These are phyloP conservation scores for Drosophila takahashii DNA, from an alignment of 1,140 invertebrate species.

Conservation along the genomic window DNA sequence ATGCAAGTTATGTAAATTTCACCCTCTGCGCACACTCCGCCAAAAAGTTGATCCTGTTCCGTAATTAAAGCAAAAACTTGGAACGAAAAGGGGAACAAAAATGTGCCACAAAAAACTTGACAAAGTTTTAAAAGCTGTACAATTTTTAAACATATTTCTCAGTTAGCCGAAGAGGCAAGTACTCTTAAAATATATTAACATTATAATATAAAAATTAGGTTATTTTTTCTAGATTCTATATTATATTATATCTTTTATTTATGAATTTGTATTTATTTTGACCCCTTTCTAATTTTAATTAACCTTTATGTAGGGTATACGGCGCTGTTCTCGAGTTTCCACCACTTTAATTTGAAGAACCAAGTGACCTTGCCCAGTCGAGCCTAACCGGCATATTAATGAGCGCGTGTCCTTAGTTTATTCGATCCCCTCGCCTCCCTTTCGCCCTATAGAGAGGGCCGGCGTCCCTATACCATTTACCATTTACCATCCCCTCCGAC, in stretches of 20 bases:
- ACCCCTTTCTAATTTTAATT: not conserved
- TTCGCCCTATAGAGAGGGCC: not conserved
- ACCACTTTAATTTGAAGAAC: constrained; percentile 56
- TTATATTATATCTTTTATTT: too few relatives aligned
- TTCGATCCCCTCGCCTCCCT: not conserved
- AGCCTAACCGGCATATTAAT: constrained; percentile 56
- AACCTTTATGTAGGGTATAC: not conserved
- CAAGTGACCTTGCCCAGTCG: constrained; percentile 58
- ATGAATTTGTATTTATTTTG: too few relatives aligned
- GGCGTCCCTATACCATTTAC: not conserved
- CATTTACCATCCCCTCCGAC: not conserved
- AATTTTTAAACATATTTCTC: not conserved
- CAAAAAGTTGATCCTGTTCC: constrained; percentile 17
- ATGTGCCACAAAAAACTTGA: constrained; percentile 2
- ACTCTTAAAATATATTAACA: not conserved
- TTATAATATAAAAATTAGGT: too few relatives aligned
- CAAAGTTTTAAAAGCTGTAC: constrained; percentile 12
- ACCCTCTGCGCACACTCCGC: constrained; percentile 1
- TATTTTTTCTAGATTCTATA: too few relatives aligned
- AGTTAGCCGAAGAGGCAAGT: not conserved
- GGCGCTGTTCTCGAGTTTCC: not conserved
- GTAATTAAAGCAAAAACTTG: constrained; percentile 47
- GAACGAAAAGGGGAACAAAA: not conserved
- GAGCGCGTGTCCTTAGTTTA: constrained; percentile 44
- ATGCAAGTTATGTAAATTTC: constrained; percentile 58